Evolutionary conservation across 2,113 vertebrate species (phyloP).

Genomic region (Pterocles orientalis): DNA sequence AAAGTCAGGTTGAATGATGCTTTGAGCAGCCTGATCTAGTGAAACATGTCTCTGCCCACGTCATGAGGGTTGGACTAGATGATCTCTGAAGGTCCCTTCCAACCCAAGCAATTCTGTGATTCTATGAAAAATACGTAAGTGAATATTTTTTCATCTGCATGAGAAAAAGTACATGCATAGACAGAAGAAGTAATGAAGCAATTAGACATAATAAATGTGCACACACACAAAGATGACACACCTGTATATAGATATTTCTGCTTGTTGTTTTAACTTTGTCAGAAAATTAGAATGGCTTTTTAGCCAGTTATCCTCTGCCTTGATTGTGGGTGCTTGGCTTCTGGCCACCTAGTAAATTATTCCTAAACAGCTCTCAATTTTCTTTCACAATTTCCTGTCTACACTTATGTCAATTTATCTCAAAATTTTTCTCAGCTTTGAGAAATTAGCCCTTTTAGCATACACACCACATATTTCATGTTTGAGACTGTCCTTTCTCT

Average conservation of each 20-base stretch:
- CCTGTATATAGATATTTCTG: neutral
- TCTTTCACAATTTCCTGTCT: conserved; percentile 47
- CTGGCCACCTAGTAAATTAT: conserved; percentile 48
- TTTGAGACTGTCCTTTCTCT: conserved; percentile 23
- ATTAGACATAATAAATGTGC: neutral
- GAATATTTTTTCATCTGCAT: neutral
- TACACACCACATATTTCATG: conserved; percentile 17
- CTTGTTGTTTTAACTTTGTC: neutral
- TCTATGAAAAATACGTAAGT: neutral
- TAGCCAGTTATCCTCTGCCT: neutral
- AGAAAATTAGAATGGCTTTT: neutral
- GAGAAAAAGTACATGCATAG: neutral
- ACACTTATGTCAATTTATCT: conserved; percentile 32
- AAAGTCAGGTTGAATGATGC: neutral
- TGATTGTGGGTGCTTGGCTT: neutral
- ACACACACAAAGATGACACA: neutral
- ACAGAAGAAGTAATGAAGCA: neutral
- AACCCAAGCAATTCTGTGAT: neutral
- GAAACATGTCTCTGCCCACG: neutral
- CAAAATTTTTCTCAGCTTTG: conserved; percentile 32
- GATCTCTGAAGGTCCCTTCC: neutral
- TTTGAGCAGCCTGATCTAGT: neutral
- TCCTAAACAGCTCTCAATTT: conserved; percentile 26
- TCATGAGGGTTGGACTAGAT: neutral
- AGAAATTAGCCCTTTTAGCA: conserved; percentile 8